Conservation (phyloP, 2,888 invertebrate species). For the Caenorhabditis sinica region DNA sequence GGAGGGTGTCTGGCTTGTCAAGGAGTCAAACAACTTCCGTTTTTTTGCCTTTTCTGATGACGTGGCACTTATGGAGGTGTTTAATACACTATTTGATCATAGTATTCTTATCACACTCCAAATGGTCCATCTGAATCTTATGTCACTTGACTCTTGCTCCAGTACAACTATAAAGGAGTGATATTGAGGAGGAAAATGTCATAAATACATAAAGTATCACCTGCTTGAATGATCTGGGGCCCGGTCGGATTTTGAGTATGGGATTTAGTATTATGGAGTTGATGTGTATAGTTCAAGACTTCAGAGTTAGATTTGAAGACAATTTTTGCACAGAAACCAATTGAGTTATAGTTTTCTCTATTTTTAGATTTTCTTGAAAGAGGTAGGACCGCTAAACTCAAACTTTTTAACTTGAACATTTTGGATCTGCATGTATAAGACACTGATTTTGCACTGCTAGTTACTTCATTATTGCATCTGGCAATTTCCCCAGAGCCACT, state of each 20-base stretch:
- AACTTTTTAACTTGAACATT: no score
- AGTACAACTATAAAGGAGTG: background rate
- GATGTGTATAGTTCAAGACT: background rate
- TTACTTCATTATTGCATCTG: no score
- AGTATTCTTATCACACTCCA: no score
- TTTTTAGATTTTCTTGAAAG: no score
- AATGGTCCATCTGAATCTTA: no score
- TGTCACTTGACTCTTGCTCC: background rate
- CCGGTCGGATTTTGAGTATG: background rate
- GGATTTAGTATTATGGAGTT: background rate
- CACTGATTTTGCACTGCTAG: no score
- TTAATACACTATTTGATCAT: no score
- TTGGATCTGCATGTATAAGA: no score
- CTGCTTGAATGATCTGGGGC: background rate
- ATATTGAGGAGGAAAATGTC: background rate
- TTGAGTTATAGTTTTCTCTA: no score
- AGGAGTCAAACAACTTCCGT: slow-evolving; percentile 33
- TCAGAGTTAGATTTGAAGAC: background rate
- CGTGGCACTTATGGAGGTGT: slow-evolving; percentile 15
- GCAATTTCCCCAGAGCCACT: no score
- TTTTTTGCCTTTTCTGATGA: slow-evolving; percentile 18
- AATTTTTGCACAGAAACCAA: no score
- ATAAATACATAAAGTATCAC: slow-evolving; percentile 22
- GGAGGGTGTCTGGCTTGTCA: slow-evolving; percentile 30
- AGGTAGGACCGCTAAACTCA: no score